Percentiles rank a stretch among this genome's conserved stretches.
These are phyloP conservation scores for Scaptomyza tumidula DNA, from an alignment of 2,888 invertebrate genomes.

Conservation along the genomic window DNA sequence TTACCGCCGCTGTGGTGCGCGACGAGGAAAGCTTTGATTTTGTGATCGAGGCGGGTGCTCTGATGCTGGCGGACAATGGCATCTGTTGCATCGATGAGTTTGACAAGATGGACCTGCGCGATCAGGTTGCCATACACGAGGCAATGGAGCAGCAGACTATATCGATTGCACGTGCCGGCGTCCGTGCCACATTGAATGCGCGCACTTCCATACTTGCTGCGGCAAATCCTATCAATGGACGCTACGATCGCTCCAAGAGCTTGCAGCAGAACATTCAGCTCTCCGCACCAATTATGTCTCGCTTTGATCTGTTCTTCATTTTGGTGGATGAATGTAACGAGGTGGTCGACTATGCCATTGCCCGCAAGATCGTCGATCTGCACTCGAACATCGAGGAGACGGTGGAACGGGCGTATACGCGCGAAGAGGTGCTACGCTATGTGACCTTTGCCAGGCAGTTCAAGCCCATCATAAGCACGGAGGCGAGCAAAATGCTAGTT, in stretches of 20 bases:
- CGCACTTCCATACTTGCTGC: constrained; percentile 99
- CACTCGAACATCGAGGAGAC: constrained; percentile 93
- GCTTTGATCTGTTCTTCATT: constrained; percentile 99
- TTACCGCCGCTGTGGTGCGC: constrained; percentile 98
- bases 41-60: constrained; percentile 99
- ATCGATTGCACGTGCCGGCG: constrained; percentile 98
- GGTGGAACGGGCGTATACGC: constrained; percentile 92
- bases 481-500: constrained; percentile 93
- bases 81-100: constrained; percentile 99
- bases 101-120: constrained; percentile 99
- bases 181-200: constrained; percentile 98
- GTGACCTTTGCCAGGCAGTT: constrained; percentile 98
- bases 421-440: constrained; percentile 96
- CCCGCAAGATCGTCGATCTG: constrained; percentile 96
- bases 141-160: constrained; percentile 99
- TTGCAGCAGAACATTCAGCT: constrained; percentile 97
- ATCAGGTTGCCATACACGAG: constrained; percentile 99
- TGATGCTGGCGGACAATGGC: constrained; percentile 99
- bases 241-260: constrained; percentile 97
- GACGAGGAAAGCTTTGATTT: constrained; percentile 99
- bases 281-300: constrained; percentile 98
- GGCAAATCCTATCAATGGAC: constrained; percentile 98
- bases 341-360: constrained; percentile 98
- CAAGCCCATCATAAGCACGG: constrained; percentile 93
- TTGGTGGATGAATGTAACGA: constrained; percentile 98